phyloP scores from a whole-genome alignment of 2,888 invertebrate species.

The Volucella zonaria region DNA sequence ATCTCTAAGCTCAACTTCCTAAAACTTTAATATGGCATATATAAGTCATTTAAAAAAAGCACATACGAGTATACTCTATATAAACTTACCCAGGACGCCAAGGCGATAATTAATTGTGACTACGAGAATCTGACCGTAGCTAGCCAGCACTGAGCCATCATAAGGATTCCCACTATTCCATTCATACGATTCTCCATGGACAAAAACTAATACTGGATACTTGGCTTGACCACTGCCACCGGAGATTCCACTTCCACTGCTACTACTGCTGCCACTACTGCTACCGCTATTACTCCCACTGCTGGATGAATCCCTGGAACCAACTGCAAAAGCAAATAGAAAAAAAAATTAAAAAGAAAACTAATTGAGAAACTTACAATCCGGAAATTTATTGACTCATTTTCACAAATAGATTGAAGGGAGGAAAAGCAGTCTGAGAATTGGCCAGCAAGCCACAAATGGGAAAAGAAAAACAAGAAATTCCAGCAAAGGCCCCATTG shows the following conservation, averaged over 20 bases:
- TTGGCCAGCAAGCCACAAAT: slow-evolving; percentile 41
- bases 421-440: slow-evolving; percentile 25
- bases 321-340: slow-evolving; percentile 78
- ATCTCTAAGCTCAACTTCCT: not conserved
- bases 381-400: slow-evolving; percentile 73
- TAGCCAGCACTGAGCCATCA: slow-evolving; percentile 97
- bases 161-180: slow-evolving; percentile 99
- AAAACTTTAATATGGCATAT: not conserved
- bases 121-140: slow-evolving; percentile 94
- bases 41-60: not conserved
- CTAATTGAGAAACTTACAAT: slow-evolving; percentile 60
- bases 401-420: slow-evolving; percentile 60
- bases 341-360: slow-evolving; percentile 48
- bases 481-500: slow-evolving; percentile 34
- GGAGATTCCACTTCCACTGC: slow-evolving; percentile 82
- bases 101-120: slow-evolving; percentile 94
- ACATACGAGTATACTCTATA: not conserved
- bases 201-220: slow-evolving; percentile 96
- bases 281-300: slow-evolving; percentile 74
- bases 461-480: slow-evolving; percentile 5
- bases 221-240: slow-evolving; percentile 83
- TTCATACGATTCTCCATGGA: slow-evolving; percentile 97
- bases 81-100: slow-evolving; percentile 89
- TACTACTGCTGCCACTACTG: slow-evolving; percentile 71
- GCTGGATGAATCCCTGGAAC: slow-evolving; percentile 80